Evolutionary conservation across 1,140 invertebrate species (phyloP), one percentile per base, ranked within the genome.

Genomic region (Drosophila tropicalis): DNA sequence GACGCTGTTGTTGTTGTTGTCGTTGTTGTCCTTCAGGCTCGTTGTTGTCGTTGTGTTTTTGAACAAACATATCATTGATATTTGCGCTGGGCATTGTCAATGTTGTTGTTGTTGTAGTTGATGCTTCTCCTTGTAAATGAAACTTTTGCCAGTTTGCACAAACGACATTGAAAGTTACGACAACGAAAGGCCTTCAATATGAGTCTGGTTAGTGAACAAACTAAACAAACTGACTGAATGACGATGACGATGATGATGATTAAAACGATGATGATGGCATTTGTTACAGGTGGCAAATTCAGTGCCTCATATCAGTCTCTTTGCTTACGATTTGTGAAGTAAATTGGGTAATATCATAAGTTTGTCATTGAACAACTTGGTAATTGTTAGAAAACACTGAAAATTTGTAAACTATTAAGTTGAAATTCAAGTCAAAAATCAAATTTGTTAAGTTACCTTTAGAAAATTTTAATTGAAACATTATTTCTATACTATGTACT

Each of bases 41-140:
- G 79, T 85, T 72, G 36, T 39, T 39, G 22, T 62, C 36, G 39
- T 25, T 39, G 83, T 86, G 79, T 86, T 86, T 86, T 86, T 86
- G 79, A 86, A 87, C 83, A 87, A 86, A 86, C 83, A 86, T 87
- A 86, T 87, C 82, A 86, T 82, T 86, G 83, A 87, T 87, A 82
- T 87, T 87, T 86, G 79, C 54, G 79, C 79, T 70, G 79, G 73
- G 72, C 78, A 76, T 80, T 80, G 72, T 75, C 78, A 65, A 60
- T 72, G 55, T 66, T 72, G 51, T 61, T 77, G 54, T 75, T 71
- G 62, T 29, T 39, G 34, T 58, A 34, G 70, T 32, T 70, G 67
- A 32, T 54, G 62, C 72, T 22, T 22, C 34, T 66, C 32, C 74
- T 70, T 87, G 82, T 87, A 86, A 86, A 86, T 87, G 76, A 86